Conservation (phyloP, 2,113 vertebrate species). For the Nesoenas mayeri region DNA sequence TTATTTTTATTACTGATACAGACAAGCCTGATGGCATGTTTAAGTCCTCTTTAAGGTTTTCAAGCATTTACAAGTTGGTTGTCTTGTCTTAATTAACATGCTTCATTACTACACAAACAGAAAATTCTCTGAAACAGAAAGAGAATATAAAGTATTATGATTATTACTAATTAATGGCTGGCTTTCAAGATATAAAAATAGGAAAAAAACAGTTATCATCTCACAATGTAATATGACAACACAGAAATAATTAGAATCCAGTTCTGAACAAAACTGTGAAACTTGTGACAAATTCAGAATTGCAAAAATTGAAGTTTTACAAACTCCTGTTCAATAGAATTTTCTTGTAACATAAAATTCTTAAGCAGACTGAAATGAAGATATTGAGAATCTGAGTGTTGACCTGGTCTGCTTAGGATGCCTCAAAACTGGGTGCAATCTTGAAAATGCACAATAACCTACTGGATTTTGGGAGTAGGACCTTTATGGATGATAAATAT, state of each 20-base stretch:
- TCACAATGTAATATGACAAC: not conserved
- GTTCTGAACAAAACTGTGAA: not conserved
- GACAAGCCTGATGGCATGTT: not conserved
- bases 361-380: not conserved
- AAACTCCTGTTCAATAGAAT: not conserved
- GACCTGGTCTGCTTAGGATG: not conserved
- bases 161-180: not conserved
- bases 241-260: not conserved
- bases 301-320: not conserved
- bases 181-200: not conserved
- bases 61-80: not conserved
- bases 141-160: not conserved
- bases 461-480: not conserved
- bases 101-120: not conserved
- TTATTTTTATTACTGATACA: not conserved
- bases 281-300: not conserved
- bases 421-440: not conserved
- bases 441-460: not conserved
- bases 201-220: accelerated
- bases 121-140: not conserved
- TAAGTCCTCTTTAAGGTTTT: not conserved
- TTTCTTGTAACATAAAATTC: not conserved
- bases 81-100: not conserved
- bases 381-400: not conserved
- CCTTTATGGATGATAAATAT: not conserved